phyloP scores from a whole-genome alignment of 2,113 vertebrate genomes.

The Hiodon tergisus region DNA sequence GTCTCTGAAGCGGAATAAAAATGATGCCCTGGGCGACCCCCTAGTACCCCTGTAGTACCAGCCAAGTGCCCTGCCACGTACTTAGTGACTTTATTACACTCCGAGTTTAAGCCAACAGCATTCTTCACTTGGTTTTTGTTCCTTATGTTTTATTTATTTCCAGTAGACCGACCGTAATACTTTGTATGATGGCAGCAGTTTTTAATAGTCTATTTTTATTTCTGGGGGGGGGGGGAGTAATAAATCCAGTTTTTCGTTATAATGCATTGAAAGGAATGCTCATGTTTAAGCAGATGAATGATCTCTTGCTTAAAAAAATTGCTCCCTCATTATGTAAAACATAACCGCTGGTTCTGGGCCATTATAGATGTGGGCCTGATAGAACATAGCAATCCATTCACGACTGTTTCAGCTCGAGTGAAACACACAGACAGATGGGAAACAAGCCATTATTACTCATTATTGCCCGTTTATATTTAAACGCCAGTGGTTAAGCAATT shows the following conservation, averaged over 20 bases:
- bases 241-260: not conserved
- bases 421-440: constrained; percentile 50
- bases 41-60: no score
- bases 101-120: no score
- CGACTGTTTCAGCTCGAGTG: constrained; percentile 32
- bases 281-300: constrained; percentile 2
- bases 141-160: no score
- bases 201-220: no score
- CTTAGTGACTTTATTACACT: no score
- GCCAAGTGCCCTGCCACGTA: no score
- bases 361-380: constrained; percentile 9
- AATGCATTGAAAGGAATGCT: not conserved
- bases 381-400: constrained; percentile 52
- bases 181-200: no score
- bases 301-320: constrained; percentile 14
- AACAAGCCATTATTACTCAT: constrained; percentile 60
- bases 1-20: no score
- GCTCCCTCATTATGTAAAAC: constrained; percentile 17
- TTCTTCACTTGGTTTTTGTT: no score
- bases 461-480: constrained; percentile 67
- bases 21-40: no score
- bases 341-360: constrained; percentile 28
- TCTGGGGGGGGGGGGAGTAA: not conserved
- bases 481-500: constrained; percentile 60
- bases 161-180: no score